phyloP scores from a whole-genome alignment of 64 coral and sea anemone species.

The Trachythela sp. region DNA sequence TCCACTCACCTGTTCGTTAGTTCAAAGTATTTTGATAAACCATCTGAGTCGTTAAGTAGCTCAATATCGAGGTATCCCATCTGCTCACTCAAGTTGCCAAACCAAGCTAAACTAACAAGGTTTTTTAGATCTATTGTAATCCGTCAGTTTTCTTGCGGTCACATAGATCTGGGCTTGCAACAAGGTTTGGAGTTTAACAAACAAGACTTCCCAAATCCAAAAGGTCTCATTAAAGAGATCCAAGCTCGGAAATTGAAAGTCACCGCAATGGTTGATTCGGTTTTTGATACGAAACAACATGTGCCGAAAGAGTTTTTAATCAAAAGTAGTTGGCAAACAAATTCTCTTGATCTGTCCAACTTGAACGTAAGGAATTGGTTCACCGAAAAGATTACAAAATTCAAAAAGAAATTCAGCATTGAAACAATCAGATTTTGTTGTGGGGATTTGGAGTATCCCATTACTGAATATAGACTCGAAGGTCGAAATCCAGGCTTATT shows the following conservation, averaged over 20 bases:
- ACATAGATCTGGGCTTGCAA: background rate
- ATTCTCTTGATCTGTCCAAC: background rate
- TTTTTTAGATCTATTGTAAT: background rate
- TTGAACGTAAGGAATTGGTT: background rate
- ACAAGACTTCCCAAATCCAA: background rate
- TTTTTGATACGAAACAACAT: background rate
- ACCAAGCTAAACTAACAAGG: background rate
- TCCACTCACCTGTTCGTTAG: background rate
- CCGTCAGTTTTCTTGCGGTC: background rate
- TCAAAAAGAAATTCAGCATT: background rate
- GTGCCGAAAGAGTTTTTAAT: background rate
- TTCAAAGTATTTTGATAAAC: slow-evolving; percentile 15
- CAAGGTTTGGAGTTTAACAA: background rate
- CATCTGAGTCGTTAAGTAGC: background rate
- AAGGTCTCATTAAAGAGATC: background rate
- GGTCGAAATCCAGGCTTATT: background rate
- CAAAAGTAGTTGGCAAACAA: background rate
- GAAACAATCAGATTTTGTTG: slow-evolving; percentile 10
- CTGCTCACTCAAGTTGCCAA: background rate
- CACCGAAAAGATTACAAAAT: background rate
- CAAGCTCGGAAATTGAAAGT: background rate
- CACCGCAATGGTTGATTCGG: background rate
- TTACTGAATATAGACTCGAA: background rate
- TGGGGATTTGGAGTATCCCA: background rate
- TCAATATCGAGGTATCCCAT: background rate